phyloP scores from a whole-genome alignment of 2,888 invertebrate species.

The Camponotus fellah region DNA sequence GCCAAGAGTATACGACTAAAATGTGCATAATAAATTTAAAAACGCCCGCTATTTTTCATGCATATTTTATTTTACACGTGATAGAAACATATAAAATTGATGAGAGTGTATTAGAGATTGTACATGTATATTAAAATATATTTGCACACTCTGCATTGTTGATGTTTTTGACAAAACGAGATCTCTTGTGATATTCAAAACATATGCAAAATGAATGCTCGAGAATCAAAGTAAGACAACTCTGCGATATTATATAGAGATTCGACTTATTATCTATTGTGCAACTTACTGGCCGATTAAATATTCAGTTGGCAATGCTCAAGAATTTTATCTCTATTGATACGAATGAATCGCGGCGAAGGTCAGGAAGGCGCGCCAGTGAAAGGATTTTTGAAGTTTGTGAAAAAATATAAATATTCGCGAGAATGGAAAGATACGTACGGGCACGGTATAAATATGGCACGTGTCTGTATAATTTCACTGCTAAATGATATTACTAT shows the following conservation, averaged over 20 bases:
- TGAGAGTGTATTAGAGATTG: no score
- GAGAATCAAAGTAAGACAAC: background rate
- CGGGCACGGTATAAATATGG: background rate
- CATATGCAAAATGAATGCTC: background rate
- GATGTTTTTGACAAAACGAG: background rate
- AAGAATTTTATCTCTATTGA: constrained; percentile 52
- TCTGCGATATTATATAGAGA: background rate
- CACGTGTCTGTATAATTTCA: constrained; percentile 16
- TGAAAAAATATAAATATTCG: constrained; percentile 7
- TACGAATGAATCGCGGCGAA: constrained; percentile 34
- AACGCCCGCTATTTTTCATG: background rate
- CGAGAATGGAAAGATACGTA: constrained; percentile 1
- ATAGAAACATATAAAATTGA: background rate
- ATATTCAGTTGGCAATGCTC: constrained; percentile 16
- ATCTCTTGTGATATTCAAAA: background rate
- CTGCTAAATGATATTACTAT: constrained; percentile 19
- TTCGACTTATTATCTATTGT: constrained; percentile 43
- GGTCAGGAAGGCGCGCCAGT: constrained; percentile 7
- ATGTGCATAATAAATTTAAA: background rate
- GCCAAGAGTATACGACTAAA: background rate
- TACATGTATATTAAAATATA: background rate
- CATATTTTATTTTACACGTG: background rate
- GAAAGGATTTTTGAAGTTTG: constrained; percentile 22
- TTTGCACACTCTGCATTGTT: no score
- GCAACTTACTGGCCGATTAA: constrained; percentile 43